phyloP scores from a whole-genome alignment of 2,113 vertebrate genomes.

The Piaya cayana region DNA sequence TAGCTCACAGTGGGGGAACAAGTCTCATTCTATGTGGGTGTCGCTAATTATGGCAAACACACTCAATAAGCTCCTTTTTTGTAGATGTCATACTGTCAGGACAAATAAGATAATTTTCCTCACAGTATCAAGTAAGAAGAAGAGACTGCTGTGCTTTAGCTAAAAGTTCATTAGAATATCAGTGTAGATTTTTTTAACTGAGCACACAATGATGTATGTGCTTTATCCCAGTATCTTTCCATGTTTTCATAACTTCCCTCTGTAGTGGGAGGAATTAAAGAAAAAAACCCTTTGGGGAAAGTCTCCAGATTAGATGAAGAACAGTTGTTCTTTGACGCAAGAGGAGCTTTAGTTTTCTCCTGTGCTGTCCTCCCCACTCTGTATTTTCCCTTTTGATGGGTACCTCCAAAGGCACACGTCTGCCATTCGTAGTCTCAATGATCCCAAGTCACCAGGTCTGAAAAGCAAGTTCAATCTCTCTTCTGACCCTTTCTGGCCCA shows the following conservation, averaged over 20 bases:
- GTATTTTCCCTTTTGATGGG: neutral
- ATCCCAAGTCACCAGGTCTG: neutral
- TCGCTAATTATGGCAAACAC: constrained; percentile 21
- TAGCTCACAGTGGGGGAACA: neutral
- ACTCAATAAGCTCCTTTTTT: neutral
- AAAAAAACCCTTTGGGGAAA: neutral
- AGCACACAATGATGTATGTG: neutral
- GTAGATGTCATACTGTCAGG: neutral
- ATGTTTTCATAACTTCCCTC: neutral
- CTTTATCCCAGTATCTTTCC: constrained; percentile 1
- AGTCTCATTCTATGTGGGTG: neutral
- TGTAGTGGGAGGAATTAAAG: neutral
- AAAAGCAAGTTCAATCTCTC: neutral
- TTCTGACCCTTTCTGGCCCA: neutral
- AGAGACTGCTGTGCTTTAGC: neutral
- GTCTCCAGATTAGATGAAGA: neutral
- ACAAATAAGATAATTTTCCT: constrained; percentile 23
- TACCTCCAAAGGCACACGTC: neutral
- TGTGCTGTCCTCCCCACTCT: neutral
- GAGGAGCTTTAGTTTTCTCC: neutral
- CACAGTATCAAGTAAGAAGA: neutral
- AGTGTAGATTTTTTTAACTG: neutral
- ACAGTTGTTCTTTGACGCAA: neutral
- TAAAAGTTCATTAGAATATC: neutral
- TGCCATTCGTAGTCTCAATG: neutral